Base-by-base conservation (phyloP, 2,888 invertebrate species). In the Esperia sulphurella region DNA sequence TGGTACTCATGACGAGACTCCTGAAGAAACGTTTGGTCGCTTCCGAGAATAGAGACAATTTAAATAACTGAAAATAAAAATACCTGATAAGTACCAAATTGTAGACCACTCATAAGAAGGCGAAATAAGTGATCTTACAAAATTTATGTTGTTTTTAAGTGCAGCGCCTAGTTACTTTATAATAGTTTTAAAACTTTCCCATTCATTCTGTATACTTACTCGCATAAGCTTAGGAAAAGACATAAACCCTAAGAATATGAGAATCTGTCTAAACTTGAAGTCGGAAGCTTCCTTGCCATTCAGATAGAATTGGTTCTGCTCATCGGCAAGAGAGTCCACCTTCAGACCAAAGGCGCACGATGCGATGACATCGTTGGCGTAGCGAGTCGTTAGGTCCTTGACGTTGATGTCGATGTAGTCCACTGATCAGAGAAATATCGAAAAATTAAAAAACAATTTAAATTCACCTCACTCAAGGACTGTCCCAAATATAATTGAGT, bases 341-440 rank as follows among this genome's bases (percentile, higher is more conserved):
- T 88, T 79, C 1, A 90, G 58, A 0, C 90, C 90, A 55, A 90
- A 91, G 1, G 85, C 89, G n/a, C 81, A 75, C 0, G 84, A 79
- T 0, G 90, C 91, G 31, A 91, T 90, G 0, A 90, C 86, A 53
- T 91, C 91, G 54, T 83, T 90, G 0, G 88, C 67, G 51, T 74
- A 86, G 13, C 88, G 69, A 1, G 81, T 74, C 29, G 79, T 78
- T 9, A 76, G 49, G 47, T 89, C 87, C 55, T 83, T 88, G 47
- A 80, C 64, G 46, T 90, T 88, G 0, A 84, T 38, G 29, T 72
- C 70, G 3, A 67, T 46, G 12, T 51, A 54, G 3, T 54, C 52
- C 39, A 48, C 66, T 58, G 56, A 9, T 52, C 28, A 28, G 10
- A 7, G 21, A 41, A 14, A 30, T 3, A 3, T 21, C 5, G 21